These are phyloP conservation scores for Ictidomys tridecemlineatus DNA, from an alignment of 2,113 vertebrate species.

Conservation along the genomic window DNA sequence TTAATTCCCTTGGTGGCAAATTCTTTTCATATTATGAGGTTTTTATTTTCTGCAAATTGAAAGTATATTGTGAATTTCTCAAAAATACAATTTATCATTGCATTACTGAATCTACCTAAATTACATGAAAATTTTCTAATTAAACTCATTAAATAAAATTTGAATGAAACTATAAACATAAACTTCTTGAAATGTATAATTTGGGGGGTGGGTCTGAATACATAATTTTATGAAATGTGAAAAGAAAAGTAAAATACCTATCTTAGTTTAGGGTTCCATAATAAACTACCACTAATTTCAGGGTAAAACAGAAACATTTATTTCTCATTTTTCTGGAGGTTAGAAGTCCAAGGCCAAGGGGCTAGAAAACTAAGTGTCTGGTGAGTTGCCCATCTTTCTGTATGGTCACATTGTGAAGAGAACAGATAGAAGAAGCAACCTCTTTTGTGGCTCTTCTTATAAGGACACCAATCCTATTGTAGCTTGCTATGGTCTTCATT, in stretches of 20 bases:
- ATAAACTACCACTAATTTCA: background rate
- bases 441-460: background rate
- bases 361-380: background rate
- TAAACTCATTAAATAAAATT: background rate
- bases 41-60: background rate
- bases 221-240: background rate
- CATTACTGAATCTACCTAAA: background rate
- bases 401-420: background rate
- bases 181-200: background rate
- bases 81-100: background rate
- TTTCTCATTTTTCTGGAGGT: background rate
- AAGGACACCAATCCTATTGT: background rate
- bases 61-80: background rate
- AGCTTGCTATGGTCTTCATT: background rate
- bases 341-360: background rate
- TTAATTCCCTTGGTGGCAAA: background rate
- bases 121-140: background rate
- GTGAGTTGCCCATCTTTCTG: no score
- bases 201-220: fast-evolving
- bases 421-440: background rate
- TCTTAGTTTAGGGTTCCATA: background rate
- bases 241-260: background rate
- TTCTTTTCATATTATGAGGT: background rate
- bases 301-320: background rate
- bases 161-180: background rate